Conservation (phyloP, 2,113 vertebrate genomes). For the Thermophis baileyi region DNA sequence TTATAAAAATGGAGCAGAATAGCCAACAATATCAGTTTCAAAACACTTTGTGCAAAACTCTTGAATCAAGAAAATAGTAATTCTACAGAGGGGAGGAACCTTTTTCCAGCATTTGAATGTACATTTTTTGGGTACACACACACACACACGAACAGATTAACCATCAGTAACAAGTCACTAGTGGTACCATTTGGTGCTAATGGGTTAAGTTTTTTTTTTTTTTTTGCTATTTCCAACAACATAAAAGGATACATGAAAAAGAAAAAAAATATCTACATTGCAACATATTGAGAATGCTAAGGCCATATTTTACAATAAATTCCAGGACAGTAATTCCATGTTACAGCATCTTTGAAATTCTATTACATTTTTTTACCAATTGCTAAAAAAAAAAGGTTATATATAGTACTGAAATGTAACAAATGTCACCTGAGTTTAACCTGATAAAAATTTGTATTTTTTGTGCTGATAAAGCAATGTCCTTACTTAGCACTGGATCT, state of each 20-base stretch:
- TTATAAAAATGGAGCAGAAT: not conserved
- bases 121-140: not conserved
- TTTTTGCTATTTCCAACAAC: not conserved
- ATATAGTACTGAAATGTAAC: conserved; percentile 33
- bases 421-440: conserved; percentile 19
- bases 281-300: not conserved
- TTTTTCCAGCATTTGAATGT: not conserved
- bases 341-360: not conserved
- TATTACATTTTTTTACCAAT: not conserved
- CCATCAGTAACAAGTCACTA: not conserved
- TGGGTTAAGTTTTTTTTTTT: no score
- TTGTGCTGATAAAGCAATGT: conserved; percentile 55
- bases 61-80: not conserved
- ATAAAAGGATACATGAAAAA: not conserved
- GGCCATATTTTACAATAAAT: not conserved
- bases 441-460: conserved; percentile 27
- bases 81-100: not conserved
- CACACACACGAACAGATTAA: not conserved
- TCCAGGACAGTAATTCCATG: conserved; percentile 10
- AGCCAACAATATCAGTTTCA: not conserved
- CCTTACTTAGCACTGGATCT: conserved; percentile 1
- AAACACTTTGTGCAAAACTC: not conserved
- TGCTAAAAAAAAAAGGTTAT: conserved; percentile 33
- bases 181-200: no score
- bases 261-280: not conserved